These are phyloP conservation scores for Chitala chitala DNA, from an alignment of 2,113 vertebrate species.

Conservation along the genomic window DNA sequence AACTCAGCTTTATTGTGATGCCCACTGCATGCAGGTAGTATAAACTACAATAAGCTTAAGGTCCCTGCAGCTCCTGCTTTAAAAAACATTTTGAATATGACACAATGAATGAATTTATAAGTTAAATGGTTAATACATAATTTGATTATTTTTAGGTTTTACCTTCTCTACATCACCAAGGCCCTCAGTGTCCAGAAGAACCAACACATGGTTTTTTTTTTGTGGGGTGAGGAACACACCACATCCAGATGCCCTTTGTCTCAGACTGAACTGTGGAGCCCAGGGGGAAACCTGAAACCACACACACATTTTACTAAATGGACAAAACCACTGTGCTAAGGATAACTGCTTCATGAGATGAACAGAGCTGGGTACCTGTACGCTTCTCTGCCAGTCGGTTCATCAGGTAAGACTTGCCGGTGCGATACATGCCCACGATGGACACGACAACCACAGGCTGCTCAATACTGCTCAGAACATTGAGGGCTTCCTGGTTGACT, in stretches of 20 bases:
- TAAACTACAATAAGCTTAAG: no score
- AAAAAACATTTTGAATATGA: no score
- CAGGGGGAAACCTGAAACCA: constrained; percentile 53
- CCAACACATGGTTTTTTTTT: constrained; percentile 33
- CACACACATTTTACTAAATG: not conserved
- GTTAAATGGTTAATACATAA: no score
- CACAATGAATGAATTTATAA: no score
- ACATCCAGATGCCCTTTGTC: constrained; percentile 50
- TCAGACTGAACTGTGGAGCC: constrained; percentile 55
- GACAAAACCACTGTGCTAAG: no score
- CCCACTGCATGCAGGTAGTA: no score
- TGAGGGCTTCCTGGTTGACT: constrained; percentile 6
- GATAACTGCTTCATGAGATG: not conserved
- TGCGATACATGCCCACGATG: constrained; percentile 31
- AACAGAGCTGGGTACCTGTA: constrained; percentile 11
- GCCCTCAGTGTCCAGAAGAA: constrained; percentile 40
- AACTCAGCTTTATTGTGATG: no score
- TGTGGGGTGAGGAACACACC: constrained; percentile 53
- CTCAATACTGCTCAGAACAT: constrained; percentile 25
- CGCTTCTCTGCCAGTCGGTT: constrained; percentile 36
- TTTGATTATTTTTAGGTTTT: not conserved
- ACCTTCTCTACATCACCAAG: constrained; percentile 23
- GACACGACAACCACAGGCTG: constrained; percentile 39
- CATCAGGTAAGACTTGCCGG: constrained; percentile 41
- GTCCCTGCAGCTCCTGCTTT: no score